Evolutionary conservation across 2,888 invertebrate species (phyloP).

Genomic region (Romanomermis culicivorax): DNA sequence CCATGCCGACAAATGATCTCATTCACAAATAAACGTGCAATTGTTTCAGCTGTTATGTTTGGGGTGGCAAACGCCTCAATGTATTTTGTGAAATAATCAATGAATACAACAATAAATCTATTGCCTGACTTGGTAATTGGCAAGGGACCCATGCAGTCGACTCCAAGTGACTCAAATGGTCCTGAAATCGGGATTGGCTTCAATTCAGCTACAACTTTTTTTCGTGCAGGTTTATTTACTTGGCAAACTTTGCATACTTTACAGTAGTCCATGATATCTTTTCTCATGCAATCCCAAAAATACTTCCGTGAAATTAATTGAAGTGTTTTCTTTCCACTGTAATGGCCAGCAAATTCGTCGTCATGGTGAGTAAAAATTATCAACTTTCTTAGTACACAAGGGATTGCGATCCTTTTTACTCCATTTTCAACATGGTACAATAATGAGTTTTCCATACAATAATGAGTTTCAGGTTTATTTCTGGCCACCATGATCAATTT

Average conservation of each 20-base stretch:
- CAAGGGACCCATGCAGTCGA: constrained; percentile 17
- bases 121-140: constrained; percentile 13
- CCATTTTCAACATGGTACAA: too few species aligned
- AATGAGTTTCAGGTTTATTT: too few species aligned
- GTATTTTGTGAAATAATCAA: constrained; percentile 16
- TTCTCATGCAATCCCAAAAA: background rate
- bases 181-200: constrained; percentile 9
- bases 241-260: background rate
- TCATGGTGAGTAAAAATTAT: background rate
- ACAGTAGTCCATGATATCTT: background rate
- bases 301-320: background rate
- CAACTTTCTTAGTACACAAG: background rate
- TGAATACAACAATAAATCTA: constrained; percentile 15
- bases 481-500: too few species aligned
- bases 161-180: constrained; percentile 15
- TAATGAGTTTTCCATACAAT: too few species aligned
- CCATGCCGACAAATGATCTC: background rate
- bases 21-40: constrained; percentile 16
- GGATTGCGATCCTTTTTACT: too few species aligned
- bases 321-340: background rate
- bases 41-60: constrained; percentile 21
- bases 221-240: background rate
- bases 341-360: constrained; percentile 1
- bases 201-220: constrained; percentile 7
- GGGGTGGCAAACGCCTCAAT: constrained; percentile 20